phyloP scores from a whole-genome alignment of 2,888 invertebrate genomes.

The Caenorhabditis becei region DNA sequence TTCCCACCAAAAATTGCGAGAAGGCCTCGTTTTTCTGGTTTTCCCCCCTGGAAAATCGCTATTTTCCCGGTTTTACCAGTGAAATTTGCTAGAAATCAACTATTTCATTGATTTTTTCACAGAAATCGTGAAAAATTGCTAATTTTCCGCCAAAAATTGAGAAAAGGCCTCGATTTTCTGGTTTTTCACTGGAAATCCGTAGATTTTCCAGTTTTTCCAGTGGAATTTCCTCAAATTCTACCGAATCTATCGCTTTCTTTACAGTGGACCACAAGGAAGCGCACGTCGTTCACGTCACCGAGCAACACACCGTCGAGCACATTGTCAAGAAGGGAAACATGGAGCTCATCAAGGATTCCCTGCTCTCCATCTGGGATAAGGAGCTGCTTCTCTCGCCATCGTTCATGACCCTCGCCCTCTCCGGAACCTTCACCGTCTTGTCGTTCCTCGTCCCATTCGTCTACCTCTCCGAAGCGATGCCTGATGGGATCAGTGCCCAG shows the following conservation, averaged over 20 bases:
- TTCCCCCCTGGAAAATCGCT: no score
- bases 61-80: no score
- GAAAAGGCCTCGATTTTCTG: no score
- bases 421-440: conserved; percentile 94
- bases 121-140: no score
- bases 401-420: conserved; percentile 90
- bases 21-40: no score
- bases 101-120: no score
- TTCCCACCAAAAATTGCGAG: no score
- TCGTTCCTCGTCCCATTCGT: conserved; percentile 96
- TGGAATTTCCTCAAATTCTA: no score
- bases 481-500: conserved; percentile 58
- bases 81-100: no score
- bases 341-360: conserved; percentile 40
- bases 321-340: conserved; percentile 29
- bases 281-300: conserved; percentile 48
- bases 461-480: conserved; percentile 88
- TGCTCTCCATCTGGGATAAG: conserved; percentile 85
- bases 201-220: no score
- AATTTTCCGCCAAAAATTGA: no score
- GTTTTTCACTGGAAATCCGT: no score
- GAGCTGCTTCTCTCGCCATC: conserved; percentile 90
- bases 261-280: conserved; percentile 35
- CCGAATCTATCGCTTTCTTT: background rate
- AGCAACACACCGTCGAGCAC: conserved; percentile 36